phyloP scores from a whole-genome alignment of 1,140 invertebrate genomes.

The Plectrocnemia conspersa region DNA sequence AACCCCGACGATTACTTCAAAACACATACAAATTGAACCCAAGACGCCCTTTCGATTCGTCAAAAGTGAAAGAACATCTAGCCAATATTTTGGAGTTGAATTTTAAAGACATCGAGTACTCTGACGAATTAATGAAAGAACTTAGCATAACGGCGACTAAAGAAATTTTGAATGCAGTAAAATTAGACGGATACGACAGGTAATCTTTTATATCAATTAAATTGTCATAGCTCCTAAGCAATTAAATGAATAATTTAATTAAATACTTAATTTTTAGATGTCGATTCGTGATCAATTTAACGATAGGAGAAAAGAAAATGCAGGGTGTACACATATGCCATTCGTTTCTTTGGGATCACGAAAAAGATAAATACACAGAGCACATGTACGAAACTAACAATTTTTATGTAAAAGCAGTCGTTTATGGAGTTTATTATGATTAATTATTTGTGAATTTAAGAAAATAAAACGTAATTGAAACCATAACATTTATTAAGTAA shows the following conservation, averaged over 20 bases:
- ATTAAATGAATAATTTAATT: background rate
- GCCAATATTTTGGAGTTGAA: slow-evolving; percentile 43
- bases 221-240: slow-evolving; percentile 8
- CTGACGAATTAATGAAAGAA: slow-evolving; percentile 44
- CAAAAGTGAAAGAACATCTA: slow-evolving; percentile 42
- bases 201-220: slow-evolving; percentile 22
- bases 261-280: slow-evolving; percentile 49
- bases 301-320: slow-evolving; percentile 55
- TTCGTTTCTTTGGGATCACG: slow-evolving; percentile 56
- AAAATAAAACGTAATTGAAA: too few relatives aligned
- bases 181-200: slow-evolving; percentile 51
- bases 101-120: slow-evolving; percentile 47
- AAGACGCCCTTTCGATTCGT: slow-evolving; percentile 42
- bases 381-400: slow-evolving; percentile 53
- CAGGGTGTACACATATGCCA: slow-evolving; percentile 51
- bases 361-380: slow-evolving; percentile 53
- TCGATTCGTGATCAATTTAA: slow-evolving; percentile 53
- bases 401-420: slow-evolving; percentile 52
- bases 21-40: slow-evolving; percentile 46
- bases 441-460: slow-evolving; percentile 36
- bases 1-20: too few relatives aligned
- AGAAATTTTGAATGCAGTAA: slow-evolving; percentile 43
- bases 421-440: slow-evolving; percentile 59
- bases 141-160: slow-evolving; percentile 42
- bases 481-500: too few relatives aligned